A percentile compares a stretch with the other conserved stretches of the same genome.
phyloP scores from a whole-genome alignment of 1,140 invertebrate genomes.

The Idris sp. region DNA sequence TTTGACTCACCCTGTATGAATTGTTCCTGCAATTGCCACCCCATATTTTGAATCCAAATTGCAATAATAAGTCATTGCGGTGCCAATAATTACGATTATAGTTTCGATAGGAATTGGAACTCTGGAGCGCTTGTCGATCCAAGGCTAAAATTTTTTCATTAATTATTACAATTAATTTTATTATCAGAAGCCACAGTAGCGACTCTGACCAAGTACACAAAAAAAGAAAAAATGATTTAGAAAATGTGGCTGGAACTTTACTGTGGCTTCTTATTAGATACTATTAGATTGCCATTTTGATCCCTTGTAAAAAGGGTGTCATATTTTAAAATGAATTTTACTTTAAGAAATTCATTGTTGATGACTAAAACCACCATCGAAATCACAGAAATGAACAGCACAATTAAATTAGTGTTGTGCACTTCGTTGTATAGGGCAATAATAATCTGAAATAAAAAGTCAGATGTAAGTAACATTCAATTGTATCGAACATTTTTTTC shows the following conservation, averaged over 20 bases:
- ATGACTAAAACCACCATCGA: constrained; percentile 84
- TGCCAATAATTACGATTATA: constrained; percentile 88
- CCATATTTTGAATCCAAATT: constrained; percentile 80
- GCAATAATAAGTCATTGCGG: constrained; percentile 83
- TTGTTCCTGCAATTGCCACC: constrained; percentile 81
- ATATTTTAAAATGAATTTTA: constrained; percentile 65
- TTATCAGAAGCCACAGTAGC: too few relatives aligned
- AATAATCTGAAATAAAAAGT: constrained; percentile 81
- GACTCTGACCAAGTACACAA: too few relatives aligned
- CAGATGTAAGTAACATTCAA: too few relatives aligned
- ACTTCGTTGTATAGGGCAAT: constrained; percentile 82
- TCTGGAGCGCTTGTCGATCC: constrained; percentile 84
- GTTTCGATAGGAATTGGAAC: constrained; percentile 93
- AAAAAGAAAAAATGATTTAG: too few relatives aligned
- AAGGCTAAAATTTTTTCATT: too few relatives aligned
- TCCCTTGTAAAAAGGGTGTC: too few relatives aligned
- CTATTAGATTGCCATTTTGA: too few relatives aligned
- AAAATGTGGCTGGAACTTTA: too few relatives aligned
- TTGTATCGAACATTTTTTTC: constrained; percentile 13
- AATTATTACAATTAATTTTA: too few relatives aligned
- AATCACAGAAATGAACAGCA: constrained; percentile 84
- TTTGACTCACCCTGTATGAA: constrained; percentile 80
- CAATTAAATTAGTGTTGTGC: constrained; percentile 81
- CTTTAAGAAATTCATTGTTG: constrained; percentile 90
- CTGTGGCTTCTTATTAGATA: too few relatives aligned